Evolutionary conservation across 35 echinoderm and acorn worm genomes (phyloP).

Genomic region (Apostichopus parvimensis): DNA sequence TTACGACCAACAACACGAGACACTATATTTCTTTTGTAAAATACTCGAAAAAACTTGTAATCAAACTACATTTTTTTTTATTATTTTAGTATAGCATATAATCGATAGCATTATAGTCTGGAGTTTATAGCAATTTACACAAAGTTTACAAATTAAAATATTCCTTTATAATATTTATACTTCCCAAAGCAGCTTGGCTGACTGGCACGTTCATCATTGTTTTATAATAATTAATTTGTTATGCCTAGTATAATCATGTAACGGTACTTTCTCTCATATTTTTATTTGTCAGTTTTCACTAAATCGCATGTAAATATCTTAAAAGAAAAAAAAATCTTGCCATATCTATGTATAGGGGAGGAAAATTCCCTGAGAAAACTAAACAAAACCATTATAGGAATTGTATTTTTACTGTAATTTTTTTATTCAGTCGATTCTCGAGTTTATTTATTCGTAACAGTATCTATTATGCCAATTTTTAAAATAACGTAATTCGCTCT

Average conservation of each 20-base stretch:
- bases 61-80: background rate
- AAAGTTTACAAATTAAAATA: background rate
- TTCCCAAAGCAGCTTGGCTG: slow-evolving; percentile 43
- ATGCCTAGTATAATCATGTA: background rate
- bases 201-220: background rate
- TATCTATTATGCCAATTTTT: no score
- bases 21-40: slow-evolving; percentile 16
- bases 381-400: background rate
- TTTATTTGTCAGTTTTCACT: background rate
- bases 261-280: background rate
- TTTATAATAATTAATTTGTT: slow-evolving; percentile 33
- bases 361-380: background rate
- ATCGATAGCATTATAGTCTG: background rate
- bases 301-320: slow-evolving; percentile 36
- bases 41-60: background rate
- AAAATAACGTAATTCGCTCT: no score
- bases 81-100: background rate
- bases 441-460: no score
- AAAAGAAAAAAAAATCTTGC: slow-evolving; percentile 35
- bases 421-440: background rate
- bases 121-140: background rate
- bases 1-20: slow-evolving; percentile 2
- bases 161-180: slow-evolving; percentile 29
- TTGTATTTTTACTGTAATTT: background rate
- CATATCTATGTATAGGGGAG: slow-evolving; percentile 22